Conservation (phyloP, 2,113 vertebrate species). For the Myodes glareolus region DNA sequence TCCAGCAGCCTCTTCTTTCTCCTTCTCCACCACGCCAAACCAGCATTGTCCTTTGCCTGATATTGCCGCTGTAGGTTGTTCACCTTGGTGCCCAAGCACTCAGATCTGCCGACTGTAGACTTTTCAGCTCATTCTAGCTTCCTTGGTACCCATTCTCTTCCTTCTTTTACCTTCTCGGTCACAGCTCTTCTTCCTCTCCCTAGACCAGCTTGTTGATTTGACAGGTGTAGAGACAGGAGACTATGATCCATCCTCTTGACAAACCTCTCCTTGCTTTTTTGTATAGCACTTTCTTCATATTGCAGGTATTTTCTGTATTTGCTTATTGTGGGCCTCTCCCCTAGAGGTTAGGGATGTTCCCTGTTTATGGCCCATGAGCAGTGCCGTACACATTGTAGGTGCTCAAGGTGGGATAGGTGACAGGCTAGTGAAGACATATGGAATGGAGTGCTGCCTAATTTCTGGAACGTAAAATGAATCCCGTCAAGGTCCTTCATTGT, state of each 20-base stretch:
- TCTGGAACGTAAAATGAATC: neutral
- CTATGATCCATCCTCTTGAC: neutral
- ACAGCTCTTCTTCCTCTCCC: neutral
- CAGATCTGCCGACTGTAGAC: fast-evolving
- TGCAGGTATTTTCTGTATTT: neutral
- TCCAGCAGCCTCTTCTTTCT: neutral
- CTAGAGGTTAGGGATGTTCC: neutral
- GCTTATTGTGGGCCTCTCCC: neutral
- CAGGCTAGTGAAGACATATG: neutral
- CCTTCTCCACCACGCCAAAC: neutral
- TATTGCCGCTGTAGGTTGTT: neutral
- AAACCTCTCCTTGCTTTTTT: neutral
- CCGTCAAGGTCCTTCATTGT: neutral
- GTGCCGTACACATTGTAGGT: neutral
- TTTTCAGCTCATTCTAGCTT: neutral
- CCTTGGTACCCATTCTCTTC: neutral
- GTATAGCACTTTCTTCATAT: neutral
- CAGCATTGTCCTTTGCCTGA: neutral
- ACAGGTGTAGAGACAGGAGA: neutral
- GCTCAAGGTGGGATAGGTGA: neutral
- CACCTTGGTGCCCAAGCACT: neutral
- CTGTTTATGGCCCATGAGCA: neutral
- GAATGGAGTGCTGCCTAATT: neutral
- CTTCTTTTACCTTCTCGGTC: neutral
- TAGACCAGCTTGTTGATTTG: neutral